phyloP scores from a whole-genome alignment of 2,888 invertebrate species.

The Orthosia gracilis region DNA sequence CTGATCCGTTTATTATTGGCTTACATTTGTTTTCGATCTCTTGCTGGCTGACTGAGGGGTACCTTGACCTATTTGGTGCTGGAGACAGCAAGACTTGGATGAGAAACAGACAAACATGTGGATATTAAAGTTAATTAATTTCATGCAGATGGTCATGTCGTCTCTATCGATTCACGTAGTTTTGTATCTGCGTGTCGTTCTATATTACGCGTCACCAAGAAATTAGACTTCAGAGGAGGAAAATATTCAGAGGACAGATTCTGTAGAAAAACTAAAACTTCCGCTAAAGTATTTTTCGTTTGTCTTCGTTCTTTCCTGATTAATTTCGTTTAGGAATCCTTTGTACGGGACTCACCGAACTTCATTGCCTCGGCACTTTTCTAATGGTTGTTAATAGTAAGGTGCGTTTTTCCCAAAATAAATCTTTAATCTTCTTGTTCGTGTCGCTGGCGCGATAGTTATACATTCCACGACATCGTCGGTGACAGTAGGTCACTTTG shows the following conservation, averaged over 20 bases:
- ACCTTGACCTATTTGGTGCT: slow-evolving; percentile 44
- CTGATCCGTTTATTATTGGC: slow-evolving; percentile 43
- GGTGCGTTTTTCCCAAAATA: too few relatives aligned
- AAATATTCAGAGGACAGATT: background rate
- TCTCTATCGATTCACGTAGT: background rate
- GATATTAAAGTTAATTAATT: slow-evolving; percentile 14
- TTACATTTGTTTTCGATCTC: slow-evolving; percentile 41
- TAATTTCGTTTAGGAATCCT: too few relatives aligned
- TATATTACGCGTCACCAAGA: too few relatives aligned
- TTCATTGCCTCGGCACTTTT: too few relatives aligned
- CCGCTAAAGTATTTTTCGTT: too few relatives aligned
- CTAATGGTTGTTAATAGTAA: too few relatives aligned
- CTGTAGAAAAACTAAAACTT: background rate
- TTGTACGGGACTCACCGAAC: too few relatives aligned
- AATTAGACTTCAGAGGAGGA: background rate
- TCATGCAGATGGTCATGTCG: background rate
- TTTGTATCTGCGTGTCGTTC: background rate
- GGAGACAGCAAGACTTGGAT: slow-evolving; percentile 44
- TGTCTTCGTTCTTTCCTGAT: too few relatives aligned
- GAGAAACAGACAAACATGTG: slow-evolving; percentile 21
- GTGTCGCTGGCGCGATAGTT: too few relatives aligned
- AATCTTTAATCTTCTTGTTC: too few relatives aligned
- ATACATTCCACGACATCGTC: too few relatives aligned
- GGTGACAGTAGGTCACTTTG: too few relatives aligned
- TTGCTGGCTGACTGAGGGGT: slow-evolving; percentile 24